Evolutionary conservation across 1,140 invertebrate species (phyloP).

Genomic region (Ylistrum balloti): DNA sequence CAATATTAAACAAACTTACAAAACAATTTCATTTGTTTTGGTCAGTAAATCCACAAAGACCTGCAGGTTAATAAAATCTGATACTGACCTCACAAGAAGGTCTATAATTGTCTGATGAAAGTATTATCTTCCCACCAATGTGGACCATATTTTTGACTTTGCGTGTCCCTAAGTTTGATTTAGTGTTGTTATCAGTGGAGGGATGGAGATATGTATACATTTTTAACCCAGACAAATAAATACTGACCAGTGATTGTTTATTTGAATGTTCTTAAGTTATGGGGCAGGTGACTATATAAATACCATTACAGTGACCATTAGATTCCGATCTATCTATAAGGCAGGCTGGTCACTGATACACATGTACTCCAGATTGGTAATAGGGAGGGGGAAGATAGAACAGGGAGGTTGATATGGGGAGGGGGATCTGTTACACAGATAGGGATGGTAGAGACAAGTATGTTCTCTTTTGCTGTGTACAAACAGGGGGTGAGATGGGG

Average conservation of each 20-base stretch:
- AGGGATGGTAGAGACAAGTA: background rate
- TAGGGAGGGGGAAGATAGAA: background rate
- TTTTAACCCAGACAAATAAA: background rate
- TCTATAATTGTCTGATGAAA: background rate
- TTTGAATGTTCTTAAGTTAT: too few species aligned
- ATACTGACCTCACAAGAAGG: background rate
- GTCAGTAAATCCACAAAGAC: too few species aligned
- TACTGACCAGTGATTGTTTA: too few species aligned
- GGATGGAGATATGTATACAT: background rate
- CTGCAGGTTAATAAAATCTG: background rate
- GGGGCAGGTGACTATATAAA: too few species aligned
- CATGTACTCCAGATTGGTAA: constrained; percentile 2
- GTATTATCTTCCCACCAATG: too few species aligned
- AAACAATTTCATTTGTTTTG: too few species aligned
- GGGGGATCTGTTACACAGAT: background rate
- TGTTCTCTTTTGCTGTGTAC: background rate
- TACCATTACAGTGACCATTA: too few species aligned
- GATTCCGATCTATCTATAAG: background rate
- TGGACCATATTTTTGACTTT: background rate
- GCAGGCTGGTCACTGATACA: background rate
- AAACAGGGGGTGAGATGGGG: background rate
- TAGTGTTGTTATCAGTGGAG: background rate
- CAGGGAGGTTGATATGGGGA: background rate
- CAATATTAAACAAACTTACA: too few species aligned
- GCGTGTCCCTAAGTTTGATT: background rate